phyloP scores from a whole-genome alignment of 2,888 invertebrate genomes.

The Lissocephala sabroskyi region DNA sequence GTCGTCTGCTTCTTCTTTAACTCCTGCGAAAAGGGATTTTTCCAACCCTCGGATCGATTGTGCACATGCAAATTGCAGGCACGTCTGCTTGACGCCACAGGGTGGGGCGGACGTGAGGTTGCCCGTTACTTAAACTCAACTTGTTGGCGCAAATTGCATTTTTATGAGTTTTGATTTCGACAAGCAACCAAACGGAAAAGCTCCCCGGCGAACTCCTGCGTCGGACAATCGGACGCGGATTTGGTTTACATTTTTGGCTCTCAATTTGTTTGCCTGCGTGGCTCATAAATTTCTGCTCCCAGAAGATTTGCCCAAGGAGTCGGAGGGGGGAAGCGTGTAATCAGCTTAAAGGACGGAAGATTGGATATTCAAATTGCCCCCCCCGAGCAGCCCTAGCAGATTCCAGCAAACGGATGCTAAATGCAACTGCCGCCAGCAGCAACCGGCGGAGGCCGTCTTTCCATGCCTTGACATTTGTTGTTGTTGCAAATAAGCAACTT shows the following conservation, averaged over 20 bases:
- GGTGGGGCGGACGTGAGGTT: conserved; percentile 5
- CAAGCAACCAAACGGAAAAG: conserved; percentile 15
- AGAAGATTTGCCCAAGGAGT: too few relatives aligned
- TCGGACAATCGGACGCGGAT: too few relatives aligned
- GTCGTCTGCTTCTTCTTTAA: conserved; percentile 4
- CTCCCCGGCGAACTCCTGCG: too few relatives aligned
- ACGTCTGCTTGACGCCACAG: conserved; percentile 33
- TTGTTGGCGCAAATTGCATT: conserved; percentile 51
- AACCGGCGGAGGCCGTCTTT: too few relatives aligned
- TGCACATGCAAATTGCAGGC: conserved; percentile 58
- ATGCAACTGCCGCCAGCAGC: conserved; percentile 57
- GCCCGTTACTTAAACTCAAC: conserved; percentile 32
- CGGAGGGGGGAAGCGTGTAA: too few relatives aligned
- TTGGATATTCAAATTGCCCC: too few relatives aligned
- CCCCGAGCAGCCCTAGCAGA: too few relatives aligned
- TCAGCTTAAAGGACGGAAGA: too few relatives aligned
- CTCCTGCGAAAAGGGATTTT: neutral
- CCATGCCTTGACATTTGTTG: too few relatives aligned
- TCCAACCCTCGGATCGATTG: conserved; percentile 6
- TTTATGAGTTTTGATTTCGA: conserved; percentile 60
- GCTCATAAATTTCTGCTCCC: too few relatives aligned
- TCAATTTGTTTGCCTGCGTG: too few relatives aligned
- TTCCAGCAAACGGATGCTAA: conserved; percentile 22
- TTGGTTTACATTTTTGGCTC: too few relatives aligned
- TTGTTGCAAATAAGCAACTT: conserved; percentile 59